Base-by-base conservation (phyloP, 2,888 invertebrate genomes). In the Idaea dimidiata region DNA sequence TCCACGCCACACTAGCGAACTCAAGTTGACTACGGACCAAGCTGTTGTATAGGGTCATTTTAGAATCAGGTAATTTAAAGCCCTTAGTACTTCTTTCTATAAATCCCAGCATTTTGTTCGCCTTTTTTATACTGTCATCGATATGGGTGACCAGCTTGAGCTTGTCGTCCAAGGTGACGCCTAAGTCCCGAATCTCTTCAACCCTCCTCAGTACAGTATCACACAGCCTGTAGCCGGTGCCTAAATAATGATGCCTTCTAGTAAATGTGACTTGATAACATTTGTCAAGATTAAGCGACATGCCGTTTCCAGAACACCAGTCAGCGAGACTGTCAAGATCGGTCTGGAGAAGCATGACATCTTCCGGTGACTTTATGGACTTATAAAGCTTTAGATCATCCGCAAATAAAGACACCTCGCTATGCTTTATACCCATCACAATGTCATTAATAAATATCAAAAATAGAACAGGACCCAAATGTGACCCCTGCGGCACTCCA, bases 401-500 rank as follows among this genome's bases (percentile, higher is more conserved):
- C 4, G 57, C 57, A 57, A 57, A 57, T 16, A 57, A 31, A 31
- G 14, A 53, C 17, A 53, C 17, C 8, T 59, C 16, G 8, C 18
- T 16, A 14, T 59, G 43, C n/a, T 59, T 17, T 1, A 57, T 16
- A 18, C 10, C 6, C 17, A 31, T 16, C 7, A 16, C 17, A 10
- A 57, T 24, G n/a, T 32, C 32, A n/a, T 57, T 57, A 16, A 59
- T 24, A 54, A 59, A 53, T 16, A 59, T 31, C 14, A 14, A 8
- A 31, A 54, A 54, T n/a, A 54, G 16, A 54, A 43, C 31, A 31
- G 54, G 54, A 31, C 59, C 59, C 6, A 57, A 31, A 57, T 57
- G 31, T 10, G 57, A 57, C 6, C 57, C 57, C 31, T 57, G 57
- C 7, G 57, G 57, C 5, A 57, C 57, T 10, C 57, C 57, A 10